Percentiles rank a stretch among this genome's conserved stretches.
phyloP scores from a whole-genome alignment of 2,113 vertebrate species.

The Eclectus roratus region DNA sequence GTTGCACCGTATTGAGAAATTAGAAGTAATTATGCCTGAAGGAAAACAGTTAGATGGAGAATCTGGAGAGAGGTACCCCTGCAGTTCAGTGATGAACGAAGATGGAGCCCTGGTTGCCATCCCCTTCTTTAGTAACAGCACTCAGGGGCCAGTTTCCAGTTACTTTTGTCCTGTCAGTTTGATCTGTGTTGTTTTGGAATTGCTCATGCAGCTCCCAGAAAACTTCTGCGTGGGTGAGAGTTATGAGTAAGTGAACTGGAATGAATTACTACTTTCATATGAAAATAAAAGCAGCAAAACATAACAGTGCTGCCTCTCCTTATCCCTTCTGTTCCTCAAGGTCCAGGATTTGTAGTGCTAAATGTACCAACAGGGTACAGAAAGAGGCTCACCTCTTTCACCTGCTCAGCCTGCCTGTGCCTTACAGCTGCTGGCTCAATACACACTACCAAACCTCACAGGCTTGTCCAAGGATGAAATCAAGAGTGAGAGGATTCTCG shows the following conservation, averaged over 20 bases:
- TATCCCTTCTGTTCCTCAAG: background rate
- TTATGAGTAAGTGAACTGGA: slow-evolving; percentile 12
- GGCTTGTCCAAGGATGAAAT: background rate
- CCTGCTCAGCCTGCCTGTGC: background rate
- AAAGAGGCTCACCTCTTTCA: background rate
- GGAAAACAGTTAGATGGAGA: background rate
- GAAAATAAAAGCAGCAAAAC: background rate
- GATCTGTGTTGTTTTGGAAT: background rate
- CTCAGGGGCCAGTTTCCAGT: background rate
- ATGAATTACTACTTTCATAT: slow-evolving; percentile 5
- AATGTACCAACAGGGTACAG: background rate
- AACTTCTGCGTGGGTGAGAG: background rate
- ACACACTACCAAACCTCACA: rapidly evolving
- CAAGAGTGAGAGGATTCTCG: background rate
- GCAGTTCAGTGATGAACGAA: background rate
- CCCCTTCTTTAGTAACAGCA: background rate
- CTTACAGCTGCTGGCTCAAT: background rate
- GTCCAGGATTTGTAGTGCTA: background rate
- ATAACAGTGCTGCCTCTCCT: background rate
- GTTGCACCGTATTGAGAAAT: background rate
- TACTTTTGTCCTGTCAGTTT: background rate
- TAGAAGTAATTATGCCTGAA: background rate
- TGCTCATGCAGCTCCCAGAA: slow-evolving; percentile 9
- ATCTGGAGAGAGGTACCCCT: background rate
- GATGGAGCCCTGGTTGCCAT: background rate